Evolutionary conservation across 2,113 vertebrate species (phyloP), one percentile per base, ranked within the genome.

Genomic region (Hirundichthys speculiger): DNA sequence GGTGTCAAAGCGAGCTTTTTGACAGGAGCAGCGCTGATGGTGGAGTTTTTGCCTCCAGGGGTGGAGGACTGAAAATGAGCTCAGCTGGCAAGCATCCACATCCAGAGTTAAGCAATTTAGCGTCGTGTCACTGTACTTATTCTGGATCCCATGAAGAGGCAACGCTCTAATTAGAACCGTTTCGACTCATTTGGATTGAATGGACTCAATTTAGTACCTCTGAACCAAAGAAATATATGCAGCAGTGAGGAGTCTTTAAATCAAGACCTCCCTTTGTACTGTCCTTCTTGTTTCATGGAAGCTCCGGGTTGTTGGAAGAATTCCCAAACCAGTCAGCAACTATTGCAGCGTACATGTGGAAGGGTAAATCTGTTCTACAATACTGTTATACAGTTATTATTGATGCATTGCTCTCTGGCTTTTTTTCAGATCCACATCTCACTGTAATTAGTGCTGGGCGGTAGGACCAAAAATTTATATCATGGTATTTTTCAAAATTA

Each of bases 1-100:
- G 56, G 80, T 83, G 89, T 86, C 79, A 81, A 82, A 85, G 69
- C 16, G 20, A 84, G 42, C 70, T 47, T 81, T 90, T 87, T 87
- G 77, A 89, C 79, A 80, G 72, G 64, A 84, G 60, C 64, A 5
- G 52, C 30, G 75, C 53, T 73, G 81, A 80, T 72, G 56, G 73
- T 71, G 56, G 45, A 50, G 58, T 77, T 80, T n/a, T 76, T 58
- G 65, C 69, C 83, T 79, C 62, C 8, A 40, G 84, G 82, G 77
- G 51, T 12, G 27, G 15, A 0, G 56, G 69, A 68, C 67, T 79
- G 80, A 84, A 87, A 82, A 90, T 83, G 79, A 88, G 80, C 76
- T 74, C 65, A 73, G 79, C 79, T 89, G 85, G 68, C 82, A 85
- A 73, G 64, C 77, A 74, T 86, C 86, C 80, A 57, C 55, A 71